Evolutionary conservation across 1,140 invertebrate species (phyloP).

Genomic region (Drosophila nasuta): DNA sequence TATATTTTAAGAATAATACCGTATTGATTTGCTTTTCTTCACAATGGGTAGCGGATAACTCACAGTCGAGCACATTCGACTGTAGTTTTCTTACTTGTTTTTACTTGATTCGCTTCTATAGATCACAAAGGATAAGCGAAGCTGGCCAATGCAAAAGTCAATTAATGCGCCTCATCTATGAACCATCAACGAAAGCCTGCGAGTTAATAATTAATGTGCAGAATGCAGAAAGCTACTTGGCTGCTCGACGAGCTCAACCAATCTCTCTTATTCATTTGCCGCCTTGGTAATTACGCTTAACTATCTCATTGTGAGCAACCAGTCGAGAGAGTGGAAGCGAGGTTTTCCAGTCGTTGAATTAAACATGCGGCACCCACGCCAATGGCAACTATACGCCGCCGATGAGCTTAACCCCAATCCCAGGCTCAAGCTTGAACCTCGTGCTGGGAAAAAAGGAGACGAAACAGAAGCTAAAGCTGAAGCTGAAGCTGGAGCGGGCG

Average conservation of each 20-base stretch:
- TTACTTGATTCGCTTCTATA: no score
- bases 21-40: no score
- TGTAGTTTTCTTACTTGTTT: no score
- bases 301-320: slow-evolving; percentile 63
- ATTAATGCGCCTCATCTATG: neutral
- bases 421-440: neutral
- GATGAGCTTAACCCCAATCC: slow-evolving; percentile 18
- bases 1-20: no score
- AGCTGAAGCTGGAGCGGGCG: slow-evolving; percentile 3
- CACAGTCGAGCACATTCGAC: no score
- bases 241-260: neutral
- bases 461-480: slow-evolving; percentile 3
- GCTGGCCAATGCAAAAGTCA: slow-evolving; percentile 3
- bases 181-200: slow-evolving; percentile 2
- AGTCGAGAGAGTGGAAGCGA: neutral
- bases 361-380: slow-evolving; percentile 51
- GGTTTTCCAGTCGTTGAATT: slow-evolving; percentile 39
- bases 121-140: neutral
- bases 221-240: slow-evolving; percentile 8
- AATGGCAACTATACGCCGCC: slow-evolving; percentile 12
- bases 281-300: slow-evolving; percentile 76
- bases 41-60: no score
- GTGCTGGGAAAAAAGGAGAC: slow-evolving; percentile 3
- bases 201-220: slow-evolving; percentile 67
- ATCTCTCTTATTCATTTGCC: slow-evolving; percentile 48